Evolutionary conservation across 2,113 vertebrate genomes (phyloP).

Genomic region (Tetraodon nigroviridis): DNA sequence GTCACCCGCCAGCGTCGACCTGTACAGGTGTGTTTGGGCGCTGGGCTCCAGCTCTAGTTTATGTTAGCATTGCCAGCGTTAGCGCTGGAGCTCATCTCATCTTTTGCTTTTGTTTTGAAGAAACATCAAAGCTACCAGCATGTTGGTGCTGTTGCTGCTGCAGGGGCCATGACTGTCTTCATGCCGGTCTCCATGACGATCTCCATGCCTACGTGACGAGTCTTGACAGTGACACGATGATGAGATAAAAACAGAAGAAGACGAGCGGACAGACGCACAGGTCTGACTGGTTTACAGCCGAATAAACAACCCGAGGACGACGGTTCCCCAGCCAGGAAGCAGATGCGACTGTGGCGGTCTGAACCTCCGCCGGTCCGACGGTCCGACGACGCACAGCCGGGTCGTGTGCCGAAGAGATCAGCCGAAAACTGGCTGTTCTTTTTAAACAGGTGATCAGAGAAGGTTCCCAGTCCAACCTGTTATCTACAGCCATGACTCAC

Average conservation of each 20-base stretch:
- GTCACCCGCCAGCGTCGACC: too few relatives aligned
- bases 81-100: constrained; percentile 5
- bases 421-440: too few relatives aligned
- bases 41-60: constrained; percentile 32
- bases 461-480: neutral
- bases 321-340: constrained; percentile 20
- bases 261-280: constrained; percentile 36
- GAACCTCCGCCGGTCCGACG: neutral
- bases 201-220: constrained; percentile 59
- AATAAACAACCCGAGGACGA: constrained; percentile 43
- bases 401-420: too few relatives aligned
- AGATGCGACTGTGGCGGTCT: neutral
- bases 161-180: neutral
- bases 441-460: too few relatives aligned
- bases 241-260: constrained; percentile 11
- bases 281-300: constrained; percentile 49
- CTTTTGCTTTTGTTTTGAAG: constrained; percentile 20
- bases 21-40: too few relatives aligned
- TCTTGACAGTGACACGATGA: constrained; percentile 30
- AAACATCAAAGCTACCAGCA: constrained; percentile 57
- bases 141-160: constrained; percentile 26
- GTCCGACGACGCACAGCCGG: too few relatives aligned
- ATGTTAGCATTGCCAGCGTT: constrained; percentile 16
- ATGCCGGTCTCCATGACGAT: constrained; percentile 21
- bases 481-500: constrained; percentile 32